phyloP scores from a whole-genome alignment of 2,797 vertebrate genomes.

The Arnoldichthys spilopterus region DNA sequence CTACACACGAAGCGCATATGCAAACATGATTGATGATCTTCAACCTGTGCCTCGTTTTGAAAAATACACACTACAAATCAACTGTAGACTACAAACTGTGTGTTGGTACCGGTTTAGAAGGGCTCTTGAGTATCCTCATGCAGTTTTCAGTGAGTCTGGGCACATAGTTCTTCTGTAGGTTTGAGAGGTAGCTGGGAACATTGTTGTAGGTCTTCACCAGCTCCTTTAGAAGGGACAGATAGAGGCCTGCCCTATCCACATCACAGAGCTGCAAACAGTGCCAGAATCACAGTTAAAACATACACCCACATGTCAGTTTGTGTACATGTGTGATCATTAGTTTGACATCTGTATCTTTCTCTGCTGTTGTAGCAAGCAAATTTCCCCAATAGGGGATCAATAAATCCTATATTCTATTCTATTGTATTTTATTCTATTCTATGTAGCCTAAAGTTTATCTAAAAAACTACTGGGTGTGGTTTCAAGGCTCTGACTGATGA shows the following conservation, averaged over 20 bases:
- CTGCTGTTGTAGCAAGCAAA: too few relatives aligned
- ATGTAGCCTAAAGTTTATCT: too few relatives aligned
- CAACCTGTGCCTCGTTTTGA: too few relatives aligned
- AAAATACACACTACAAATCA: too few relatives aligned
- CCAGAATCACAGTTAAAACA: background rate
- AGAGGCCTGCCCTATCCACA: constrained; percentile 83
- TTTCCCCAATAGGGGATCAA: too few relatives aligned
- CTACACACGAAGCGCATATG: too few relatives aligned
- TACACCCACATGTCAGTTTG: background rate
- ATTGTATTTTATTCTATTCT: too few relatives aligned
- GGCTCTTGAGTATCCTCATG: constrained; percentile 76
- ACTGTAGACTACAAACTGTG: background rate
- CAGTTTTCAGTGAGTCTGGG: constrained; percentile 76
- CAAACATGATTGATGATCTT: background rate
- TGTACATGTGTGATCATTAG: background rate
- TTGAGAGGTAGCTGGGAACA: constrained; percentile 63
- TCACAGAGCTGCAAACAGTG: constrained; percentile 71
- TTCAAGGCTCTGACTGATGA: too few relatives aligned
- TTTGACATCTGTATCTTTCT: too few relatives aligned
- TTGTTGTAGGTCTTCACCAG: constrained; percentile 68
- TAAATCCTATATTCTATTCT: too few relatives aligned
- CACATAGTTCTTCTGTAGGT: constrained; percentile 72
- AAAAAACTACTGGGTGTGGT: too few relatives aligned
- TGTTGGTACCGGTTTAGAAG: constrained; percentile 69
- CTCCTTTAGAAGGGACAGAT: constrained; percentile 83